Evolutionary conservation across 2,797 vertebrate species (phyloP).

Genomic region (Cephalopachus bancanus): DNA sequence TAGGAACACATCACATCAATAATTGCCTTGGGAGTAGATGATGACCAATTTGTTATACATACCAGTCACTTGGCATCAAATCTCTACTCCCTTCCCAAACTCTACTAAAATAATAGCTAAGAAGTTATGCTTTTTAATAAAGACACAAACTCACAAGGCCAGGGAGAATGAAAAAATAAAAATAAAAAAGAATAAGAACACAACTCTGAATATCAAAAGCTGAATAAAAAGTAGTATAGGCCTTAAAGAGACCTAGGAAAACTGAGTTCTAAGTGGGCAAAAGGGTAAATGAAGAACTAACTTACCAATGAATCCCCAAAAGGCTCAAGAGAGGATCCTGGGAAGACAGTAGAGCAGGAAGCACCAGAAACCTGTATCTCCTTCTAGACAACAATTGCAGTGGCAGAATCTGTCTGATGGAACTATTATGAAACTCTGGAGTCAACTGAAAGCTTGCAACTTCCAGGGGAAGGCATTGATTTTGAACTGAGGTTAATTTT

Average conservation of each 20-base stretch:
- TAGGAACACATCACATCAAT: background rate
- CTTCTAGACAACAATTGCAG: background rate
- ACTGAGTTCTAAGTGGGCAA: conserved; percentile 6
- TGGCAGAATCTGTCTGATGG: background rate
- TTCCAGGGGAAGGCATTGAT: background rate
- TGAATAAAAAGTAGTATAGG: background rate
- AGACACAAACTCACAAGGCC: background rate
- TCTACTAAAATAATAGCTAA: background rate
- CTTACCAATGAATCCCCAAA: background rate
- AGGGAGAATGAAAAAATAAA: background rate
- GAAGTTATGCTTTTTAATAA: background rate
- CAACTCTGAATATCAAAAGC: background rate
- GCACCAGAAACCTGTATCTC: background rate
- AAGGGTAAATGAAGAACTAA: background rate
- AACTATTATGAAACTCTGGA: background rate
- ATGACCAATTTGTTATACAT: background rate
- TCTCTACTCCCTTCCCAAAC: conserved; percentile 27
- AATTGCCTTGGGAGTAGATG: conserved; percentile 26
- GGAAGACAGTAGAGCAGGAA: background rate
- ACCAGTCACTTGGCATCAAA: background rate
- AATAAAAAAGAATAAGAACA: background rate
- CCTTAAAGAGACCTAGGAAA: background rate
- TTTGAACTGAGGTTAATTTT: conserved; percentile 20
- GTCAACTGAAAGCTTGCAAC: background rate
- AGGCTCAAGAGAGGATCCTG: background rate